A percentile compares a stretch with the other conserved stretches of the same genome.
phyloP scores from a whole-genome alignment of 2,113 vertebrate genomes.

The Gambusia affinis region DNA sequence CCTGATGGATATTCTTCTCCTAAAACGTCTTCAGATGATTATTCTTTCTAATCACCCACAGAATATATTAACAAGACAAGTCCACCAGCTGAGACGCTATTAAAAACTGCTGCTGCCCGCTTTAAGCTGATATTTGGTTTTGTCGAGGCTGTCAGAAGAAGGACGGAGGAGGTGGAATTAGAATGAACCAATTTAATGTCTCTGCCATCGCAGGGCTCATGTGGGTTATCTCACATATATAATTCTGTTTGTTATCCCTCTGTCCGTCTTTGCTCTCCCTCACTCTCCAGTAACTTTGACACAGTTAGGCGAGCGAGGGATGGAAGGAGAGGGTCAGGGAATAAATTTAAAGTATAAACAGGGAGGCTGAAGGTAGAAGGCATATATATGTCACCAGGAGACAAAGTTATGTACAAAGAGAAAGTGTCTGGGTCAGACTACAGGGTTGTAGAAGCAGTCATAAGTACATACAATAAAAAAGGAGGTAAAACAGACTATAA shows the following conservation, averaged over 20 bases:
- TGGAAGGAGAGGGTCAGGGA: slow-evolving; percentile 24
- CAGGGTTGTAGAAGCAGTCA: background rate
- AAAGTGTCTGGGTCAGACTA: slow-evolving; percentile 9
- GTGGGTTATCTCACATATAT: slow-evolving; percentile 51
- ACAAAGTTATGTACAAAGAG: slow-evolving; percentile 5
- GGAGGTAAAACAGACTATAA: background rate
- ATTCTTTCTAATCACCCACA: slow-evolving; percentile 50
- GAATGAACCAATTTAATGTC: slow-evolving; percentile 52
- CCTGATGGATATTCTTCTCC: slow-evolving; percentile 6
- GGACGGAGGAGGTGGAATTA: slow-evolving; percentile 37
- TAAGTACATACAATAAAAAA: background rate
- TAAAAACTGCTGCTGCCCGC: slow-evolving; percentile 4
- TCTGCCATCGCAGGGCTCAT: slow-evolving; percentile 32
- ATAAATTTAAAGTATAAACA: slow-evolving; percentile 40
- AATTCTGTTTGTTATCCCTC: slow-evolving; percentile 69
- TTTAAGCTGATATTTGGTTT: slow-evolving; percentile 12
- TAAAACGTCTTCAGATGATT: slow-evolving; percentile 47
- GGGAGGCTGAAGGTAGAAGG: slow-evolving; percentile 2
- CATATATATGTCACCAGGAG: slow-evolving; percentile 8
- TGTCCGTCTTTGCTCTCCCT: slow-evolving; percentile 22
- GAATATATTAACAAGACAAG: slow-evolving; percentile 15
- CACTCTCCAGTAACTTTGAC: slow-evolving; percentile 59
- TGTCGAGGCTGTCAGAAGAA: slow-evolving; percentile 29
- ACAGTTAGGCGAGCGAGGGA: slow-evolving; percentile 23
- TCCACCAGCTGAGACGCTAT: slow-evolving; percentile 13